A percentile compares a stretch with the other conserved stretches of the same genome.
phyloP scores from a whole-genome alignment of 2,888 invertebrate species.

The Plebejus anna region DNA sequence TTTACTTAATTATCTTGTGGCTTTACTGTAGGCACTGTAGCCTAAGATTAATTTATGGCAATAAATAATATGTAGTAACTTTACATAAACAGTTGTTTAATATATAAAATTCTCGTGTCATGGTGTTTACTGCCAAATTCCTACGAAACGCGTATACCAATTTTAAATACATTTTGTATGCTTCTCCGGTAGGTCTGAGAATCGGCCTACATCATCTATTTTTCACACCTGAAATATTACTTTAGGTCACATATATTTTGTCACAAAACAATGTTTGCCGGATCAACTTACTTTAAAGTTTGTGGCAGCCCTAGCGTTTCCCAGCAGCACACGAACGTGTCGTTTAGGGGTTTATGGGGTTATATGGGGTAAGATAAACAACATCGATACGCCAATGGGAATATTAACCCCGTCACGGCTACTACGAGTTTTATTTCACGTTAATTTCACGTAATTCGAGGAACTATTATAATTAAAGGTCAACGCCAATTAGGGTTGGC shows the following conservation, averaged over 20 bases:
- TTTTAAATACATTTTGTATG: too few species aligned
- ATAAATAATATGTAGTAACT: neutral
- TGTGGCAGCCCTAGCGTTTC: neutral
- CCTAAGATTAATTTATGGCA: neutral
- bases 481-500: constrained; percentile 1
- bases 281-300: neutral
- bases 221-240: too few species aligned
- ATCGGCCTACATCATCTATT: too few species aligned
- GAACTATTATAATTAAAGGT: neutral
- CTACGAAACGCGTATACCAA: too few species aligned
- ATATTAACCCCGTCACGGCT: constrained; percentile 6
- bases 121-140: neutral
- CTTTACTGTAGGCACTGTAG: neutral
- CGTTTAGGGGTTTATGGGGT: neutral
- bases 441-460: neutral
- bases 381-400: constrained; percentile 1
- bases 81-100: neutral
- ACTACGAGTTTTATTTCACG: neutral
- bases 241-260: neutral
- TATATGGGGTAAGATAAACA: constrained; percentile 2
- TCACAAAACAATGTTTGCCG: neutral
- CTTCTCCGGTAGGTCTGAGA: too few species aligned
- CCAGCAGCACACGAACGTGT: neutral
- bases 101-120: neutral
- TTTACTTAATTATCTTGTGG: neutral